Conservation (phyloP, 2,888 invertebrate species). For the Conomelus anceps region DNA sequence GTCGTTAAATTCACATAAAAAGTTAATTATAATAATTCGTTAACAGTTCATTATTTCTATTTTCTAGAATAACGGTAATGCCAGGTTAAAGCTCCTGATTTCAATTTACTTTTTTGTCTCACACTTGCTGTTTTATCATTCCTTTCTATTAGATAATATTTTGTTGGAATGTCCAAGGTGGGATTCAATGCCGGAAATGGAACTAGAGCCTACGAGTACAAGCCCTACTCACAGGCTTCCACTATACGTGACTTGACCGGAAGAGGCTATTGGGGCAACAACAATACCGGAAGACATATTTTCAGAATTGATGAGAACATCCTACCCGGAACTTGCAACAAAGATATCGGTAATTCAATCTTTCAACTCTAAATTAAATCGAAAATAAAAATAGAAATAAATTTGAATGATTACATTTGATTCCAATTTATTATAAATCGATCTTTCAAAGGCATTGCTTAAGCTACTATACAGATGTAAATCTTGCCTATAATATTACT, state of each 20-base stretch:
- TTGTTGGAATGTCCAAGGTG: conserved; percentile 50
- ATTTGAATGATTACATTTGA: background rate
- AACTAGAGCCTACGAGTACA: conserved; percentile 79
- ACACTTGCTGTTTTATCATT: background rate
- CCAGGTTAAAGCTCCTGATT: background rate
- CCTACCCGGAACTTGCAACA: conserved; percentile 86
- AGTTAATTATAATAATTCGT: too few relatives aligned
- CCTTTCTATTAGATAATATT: background rate
- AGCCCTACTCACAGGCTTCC: conserved; percentile 81
- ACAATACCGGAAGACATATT: conserved; percentile 83
- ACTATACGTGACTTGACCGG: conserved; percentile 76
- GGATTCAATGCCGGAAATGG: conserved; percentile 97
- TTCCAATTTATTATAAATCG: background rate
- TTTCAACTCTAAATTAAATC: background rate
- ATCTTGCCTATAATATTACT: too few relatives aligned
- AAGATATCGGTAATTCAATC: conserved; percentile 65
- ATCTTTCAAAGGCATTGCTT: too few relatives aligned
- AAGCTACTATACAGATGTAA: too few relatives aligned
- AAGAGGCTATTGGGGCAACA: conserved; percentile 76
- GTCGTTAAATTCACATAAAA: too few relatives aligned
- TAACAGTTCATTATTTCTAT: background rate
- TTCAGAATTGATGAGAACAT: conserved; percentile 94
- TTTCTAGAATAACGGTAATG: background rate
- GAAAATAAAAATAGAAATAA: background rate
- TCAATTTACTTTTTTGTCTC: background rate